Evolutionary conservation across 2,888 invertebrate genomes (phyloP).

Genomic region (Phalera bucephala): DNA sequence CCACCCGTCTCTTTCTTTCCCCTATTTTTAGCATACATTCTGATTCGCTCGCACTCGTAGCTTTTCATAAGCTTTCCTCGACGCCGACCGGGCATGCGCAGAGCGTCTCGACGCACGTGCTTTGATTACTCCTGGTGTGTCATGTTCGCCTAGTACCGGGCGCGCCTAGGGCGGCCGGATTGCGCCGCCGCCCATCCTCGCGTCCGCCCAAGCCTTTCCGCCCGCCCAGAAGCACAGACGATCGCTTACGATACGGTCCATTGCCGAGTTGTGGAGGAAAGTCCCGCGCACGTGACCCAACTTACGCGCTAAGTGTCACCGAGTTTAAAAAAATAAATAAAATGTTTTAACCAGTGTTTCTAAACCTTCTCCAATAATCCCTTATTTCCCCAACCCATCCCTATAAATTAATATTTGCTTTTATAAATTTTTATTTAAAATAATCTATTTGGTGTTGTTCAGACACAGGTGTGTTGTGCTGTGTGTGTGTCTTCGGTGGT

Average conservation of each 20-base stretch:
- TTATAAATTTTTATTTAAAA: slow-evolving; percentile 24
- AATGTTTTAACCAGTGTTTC: slow-evolving; percentile 38
- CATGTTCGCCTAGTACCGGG: slow-evolving; percentile 76
- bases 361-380: slow-evolving; percentile 10
- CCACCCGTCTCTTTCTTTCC: slow-evolving; percentile 53
- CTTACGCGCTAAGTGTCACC: slow-evolving; percentile 44
- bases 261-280: slow-evolving; percentile 50
- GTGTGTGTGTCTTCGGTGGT: slow-evolving; percentile 60
- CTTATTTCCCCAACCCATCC: slow-evolving; percentile 12
- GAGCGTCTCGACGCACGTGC: slow-evolving; percentile 70
- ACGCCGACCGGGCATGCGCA: slow-evolving; percentile 64
- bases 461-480: slow-evolving; percentile 60
- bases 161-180: slow-evolving; percentile 80
- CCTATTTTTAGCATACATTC: slow-evolving; percentile 54
- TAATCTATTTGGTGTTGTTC: slow-evolving; percentile 44
- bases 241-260: slow-evolving; percentile 71
- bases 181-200: slow-evolving; percentile 73
- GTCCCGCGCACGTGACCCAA: slow-evolving; percentile 56
- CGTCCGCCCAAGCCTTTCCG: slow-evolving; percentile 67
- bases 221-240: slow-evolving; percentile 74
- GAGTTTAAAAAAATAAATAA: slow-evolving; percentile 36
- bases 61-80: slow-evolving; percentile 69
- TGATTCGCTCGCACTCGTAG: slow-evolving; percentile 53
- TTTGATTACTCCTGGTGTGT: slow-evolving; percentile 42
- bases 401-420: slow-evolving; percentile 15